These are phyloP conservation scores for Polypedilum pembai DNA, from an alignment of 1,140 invertebrate species.

Conservation along the genomic window DNA sequence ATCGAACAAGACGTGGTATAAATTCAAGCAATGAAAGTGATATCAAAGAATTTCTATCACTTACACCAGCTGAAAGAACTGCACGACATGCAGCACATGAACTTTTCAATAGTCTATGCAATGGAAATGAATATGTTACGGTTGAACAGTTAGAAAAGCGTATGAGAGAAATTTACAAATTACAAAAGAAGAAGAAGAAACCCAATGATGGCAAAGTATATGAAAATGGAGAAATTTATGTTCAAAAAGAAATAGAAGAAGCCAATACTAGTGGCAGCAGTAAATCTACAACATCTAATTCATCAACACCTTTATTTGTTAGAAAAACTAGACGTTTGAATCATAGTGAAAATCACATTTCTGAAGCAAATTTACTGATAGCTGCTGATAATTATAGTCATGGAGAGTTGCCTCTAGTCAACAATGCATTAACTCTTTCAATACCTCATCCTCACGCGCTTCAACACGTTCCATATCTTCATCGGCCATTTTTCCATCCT, in stretches of 20 bases:
- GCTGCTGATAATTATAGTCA: slow-evolving; percentile 73
- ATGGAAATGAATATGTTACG: slow-evolving; percentile 77
- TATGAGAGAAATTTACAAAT: slow-evolving; percentile 56
- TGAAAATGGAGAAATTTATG: slow-evolving; percentile 27
- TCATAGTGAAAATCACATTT: slow-evolving; percentile 47
- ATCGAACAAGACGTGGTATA: slow-evolving; percentile 67
- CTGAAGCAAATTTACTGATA: slow-evolving; percentile 68
- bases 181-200: slow-evolving; percentile 41
- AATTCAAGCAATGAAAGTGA: slow-evolving; percentile 73
- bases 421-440: slow-evolving; percentile 60
- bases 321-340: not conserved
- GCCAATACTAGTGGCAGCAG: not conserved
- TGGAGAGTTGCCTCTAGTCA: slow-evolving; percentile 67
- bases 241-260: slow-evolving; percentile 38
- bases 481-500: slow-evolving; percentile 62
- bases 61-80: slow-evolving; percentile 75
- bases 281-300: no score
- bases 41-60: slow-evolving; percentile 50
- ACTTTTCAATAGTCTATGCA: slow-evolving; percentile 74
- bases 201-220: slow-evolving; percentile 37
- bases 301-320: slow-evolving; percentile 5
- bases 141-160: slow-evolving; percentile 64
- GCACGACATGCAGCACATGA: slow-evolving; percentile 74
- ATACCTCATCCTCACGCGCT: slow-evolving; percentile 55
- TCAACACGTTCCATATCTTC: slow-evolving; percentile 60